A percentile compares a stretch with the other conserved stretches of the same genome.
Conservation (phyloP, 2,888 invertebrate species). For the Dryobota labecula region DNA sequence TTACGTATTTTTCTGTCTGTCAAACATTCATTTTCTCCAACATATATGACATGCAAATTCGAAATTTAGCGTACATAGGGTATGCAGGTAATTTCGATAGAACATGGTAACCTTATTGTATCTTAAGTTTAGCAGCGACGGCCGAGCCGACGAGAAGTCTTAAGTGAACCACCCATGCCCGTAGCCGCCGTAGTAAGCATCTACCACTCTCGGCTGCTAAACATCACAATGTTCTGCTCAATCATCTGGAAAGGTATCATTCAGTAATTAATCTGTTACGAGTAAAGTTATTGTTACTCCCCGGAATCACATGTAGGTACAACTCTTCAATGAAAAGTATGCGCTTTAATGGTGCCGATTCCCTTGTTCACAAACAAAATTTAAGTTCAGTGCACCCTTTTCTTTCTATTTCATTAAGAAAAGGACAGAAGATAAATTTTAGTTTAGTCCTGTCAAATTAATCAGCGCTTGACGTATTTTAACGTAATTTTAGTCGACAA, state of each 20-base stretch:
- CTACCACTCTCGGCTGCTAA: background rate
- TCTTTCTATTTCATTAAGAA: too few relatives aligned
- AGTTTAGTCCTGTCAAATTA: too few relatives aligned
- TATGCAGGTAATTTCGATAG: background rate
- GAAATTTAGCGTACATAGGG: conserved; percentile 6
- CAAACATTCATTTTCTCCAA: background rate
- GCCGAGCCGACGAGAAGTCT: background rate
- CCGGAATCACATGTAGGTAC: background rate
- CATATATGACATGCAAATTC: conserved; percentile 4
- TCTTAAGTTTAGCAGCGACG: conserved; percentile 8
- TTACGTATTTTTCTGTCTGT: background rate
- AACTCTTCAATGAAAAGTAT: too few relatives aligned
- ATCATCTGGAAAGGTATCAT: conserved; percentile 22
- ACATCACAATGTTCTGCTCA: conserved; percentile 12
- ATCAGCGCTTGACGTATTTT: too few relatives aligned
- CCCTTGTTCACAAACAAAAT: too few relatives aligned
- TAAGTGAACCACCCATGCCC: background rate
- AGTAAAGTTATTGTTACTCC: background rate
- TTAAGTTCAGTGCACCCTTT: too few relatives aligned
- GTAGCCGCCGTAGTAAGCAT: background rate
- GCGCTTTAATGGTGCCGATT: too few relatives aligned
- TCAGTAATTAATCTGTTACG: background rate
- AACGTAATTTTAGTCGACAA: too few relatives aligned
- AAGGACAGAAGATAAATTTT: too few relatives aligned
- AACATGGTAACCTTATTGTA: background rate